Percentiles rank a stretch among this genome's conserved stretches.
These are phyloP conservation scores for Willisornis vidua DNA, from an alignment of 2,113 vertebrate genomes.

Conservation along the genomic window DNA sequence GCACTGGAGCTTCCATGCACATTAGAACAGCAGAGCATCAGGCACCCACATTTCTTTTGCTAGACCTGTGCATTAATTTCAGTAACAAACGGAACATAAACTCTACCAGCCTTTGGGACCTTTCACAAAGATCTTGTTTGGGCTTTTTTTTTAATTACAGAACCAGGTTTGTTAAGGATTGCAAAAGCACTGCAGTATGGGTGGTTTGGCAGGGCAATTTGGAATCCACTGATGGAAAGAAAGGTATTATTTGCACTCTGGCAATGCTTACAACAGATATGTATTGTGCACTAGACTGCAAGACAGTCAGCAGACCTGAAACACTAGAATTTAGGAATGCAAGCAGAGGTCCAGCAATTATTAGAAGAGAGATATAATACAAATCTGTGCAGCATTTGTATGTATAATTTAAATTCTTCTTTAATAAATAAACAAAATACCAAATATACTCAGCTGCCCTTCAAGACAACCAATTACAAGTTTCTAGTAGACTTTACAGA, in stretches of 20 bases:
- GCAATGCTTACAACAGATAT: not conserved
- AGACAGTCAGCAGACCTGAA: not conserved
- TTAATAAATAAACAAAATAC: slow-evolving; percentile 46
- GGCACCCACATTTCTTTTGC: not conserved
- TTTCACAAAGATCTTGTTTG: not conserved
- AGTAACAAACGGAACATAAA: not conserved
- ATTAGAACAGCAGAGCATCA: not conserved
- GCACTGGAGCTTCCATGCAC: not conserved
- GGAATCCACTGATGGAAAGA: not conserved
- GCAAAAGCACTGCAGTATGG: not conserved
- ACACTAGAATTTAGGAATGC: not conserved
- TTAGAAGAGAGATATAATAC: not conserved
- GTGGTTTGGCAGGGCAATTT: not conserved
- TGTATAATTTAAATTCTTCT: slow-evolving; percentile 50
- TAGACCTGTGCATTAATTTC: not conserved
- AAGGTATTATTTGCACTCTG: not conserved
- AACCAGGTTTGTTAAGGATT: not conserved
- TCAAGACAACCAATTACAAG: slow-evolving; percentile 56
- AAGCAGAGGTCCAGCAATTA: not conserved
- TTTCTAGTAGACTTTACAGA: slow-evolving; percentile 41
- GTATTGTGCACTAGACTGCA: not conserved
- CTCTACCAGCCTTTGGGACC: not conserved
- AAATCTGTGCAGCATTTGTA: not conserved
- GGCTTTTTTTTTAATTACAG: not conserved
- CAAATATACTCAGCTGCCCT: slow-evolving; percentile 29